Evolutionary conservation across 2,888 invertebrate genomes (phyloP).

Genomic region (Biston stratarius): DNA sequence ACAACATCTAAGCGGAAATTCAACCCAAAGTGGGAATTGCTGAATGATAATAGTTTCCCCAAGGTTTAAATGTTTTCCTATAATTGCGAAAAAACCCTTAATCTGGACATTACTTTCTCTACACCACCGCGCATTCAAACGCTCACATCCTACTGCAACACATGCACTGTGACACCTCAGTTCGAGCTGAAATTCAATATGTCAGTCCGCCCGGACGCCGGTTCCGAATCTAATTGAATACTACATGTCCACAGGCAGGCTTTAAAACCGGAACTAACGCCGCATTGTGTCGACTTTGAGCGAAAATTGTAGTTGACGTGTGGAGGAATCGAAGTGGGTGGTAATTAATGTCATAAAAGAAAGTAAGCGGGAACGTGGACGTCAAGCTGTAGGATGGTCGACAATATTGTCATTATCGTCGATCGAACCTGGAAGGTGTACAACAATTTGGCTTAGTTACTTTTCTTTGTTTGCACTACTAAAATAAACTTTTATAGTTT

Average conservation of each 20-base stretch:
- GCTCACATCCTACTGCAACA: conserved; percentile 26
- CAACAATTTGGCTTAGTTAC: too few relatives aligned
- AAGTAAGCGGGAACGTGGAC: not conserved
- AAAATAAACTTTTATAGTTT: not conserved
- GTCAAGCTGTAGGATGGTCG: too few relatives aligned
- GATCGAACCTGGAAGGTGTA: not conserved
- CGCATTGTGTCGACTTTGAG: conserved; percentile 39
- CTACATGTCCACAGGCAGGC: conserved; percentile 50
- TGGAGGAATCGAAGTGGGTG: conserved; percentile 31
- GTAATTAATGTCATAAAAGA: conserved; percentile 30
- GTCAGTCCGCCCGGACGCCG: conserved; percentile 44
- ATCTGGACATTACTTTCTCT: too few relatives aligned
- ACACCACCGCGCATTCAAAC: conserved; percentile 4
- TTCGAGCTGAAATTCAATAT: conserved; percentile 56
- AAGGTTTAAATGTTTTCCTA: too few relatives aligned
- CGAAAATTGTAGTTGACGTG: conserved; percentile 40
- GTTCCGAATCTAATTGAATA: conserved; percentile 57
- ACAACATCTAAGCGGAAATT: too few relatives aligned
- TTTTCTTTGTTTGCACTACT: too few relatives aligned
- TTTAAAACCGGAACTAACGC: conserved; percentile 38
- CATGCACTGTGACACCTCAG: conserved; percentile 44
- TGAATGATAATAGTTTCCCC: too few relatives aligned
- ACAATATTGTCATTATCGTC: too few relatives aligned
- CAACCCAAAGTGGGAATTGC: too few relatives aligned
- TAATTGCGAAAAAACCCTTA: too few relatives aligned